phyloP scores from a whole-genome alignment of 2,888 invertebrate genomes.

The Nipponacmea schrenckii region DNA sequence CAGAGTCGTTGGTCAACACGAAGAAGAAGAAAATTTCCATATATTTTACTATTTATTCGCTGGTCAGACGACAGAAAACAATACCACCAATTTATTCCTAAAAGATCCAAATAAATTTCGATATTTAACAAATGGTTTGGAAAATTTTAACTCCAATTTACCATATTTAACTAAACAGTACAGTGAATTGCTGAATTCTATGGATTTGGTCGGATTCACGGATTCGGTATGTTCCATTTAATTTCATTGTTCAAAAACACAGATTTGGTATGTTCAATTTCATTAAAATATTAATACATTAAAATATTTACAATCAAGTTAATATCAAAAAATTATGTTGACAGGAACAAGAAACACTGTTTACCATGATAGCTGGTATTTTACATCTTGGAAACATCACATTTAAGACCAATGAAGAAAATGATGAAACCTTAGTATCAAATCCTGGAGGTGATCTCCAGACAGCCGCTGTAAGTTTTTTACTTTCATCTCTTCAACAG shows the following conservation, averaged over 20 bases:
- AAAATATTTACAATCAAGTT: too few relatives aligned
- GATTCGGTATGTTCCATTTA: constrained; percentile 48
- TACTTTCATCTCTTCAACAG: not conserved
- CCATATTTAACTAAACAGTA: constrained; percentile 41
- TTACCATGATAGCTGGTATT: constrained; percentile 58
- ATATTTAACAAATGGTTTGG: constrained; percentile 49
- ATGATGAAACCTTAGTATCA: constrained; percentile 50
- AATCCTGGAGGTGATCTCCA: constrained; percentile 42
- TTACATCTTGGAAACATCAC: constrained; percentile 62
- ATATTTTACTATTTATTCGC: constrained; percentile 66
- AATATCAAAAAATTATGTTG: too few relatives aligned
- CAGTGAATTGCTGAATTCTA: constrained; percentile 58
- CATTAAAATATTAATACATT: not conserved
- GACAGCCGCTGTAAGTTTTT: constrained; percentile 47
- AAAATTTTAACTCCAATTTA: constrained; percentile 35
- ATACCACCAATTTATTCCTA: constrained; percentile 40
- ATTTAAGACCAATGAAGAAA: constrained; percentile 48
- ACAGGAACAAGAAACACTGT: constrained; percentile 63
- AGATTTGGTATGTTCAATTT: not conserved
- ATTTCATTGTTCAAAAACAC: not conserved
- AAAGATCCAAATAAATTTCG: constrained; percentile 45
- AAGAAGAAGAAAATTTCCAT: constrained; percentile 65
- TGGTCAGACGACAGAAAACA: constrained; percentile 48
- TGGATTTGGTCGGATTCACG: constrained; percentile 65
- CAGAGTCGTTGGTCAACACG: constrained; percentile 59